Evolutionary conservation across 2,797 vertebrate genomes (phyloP).

Genomic region (Siniperca obscura): DNA sequence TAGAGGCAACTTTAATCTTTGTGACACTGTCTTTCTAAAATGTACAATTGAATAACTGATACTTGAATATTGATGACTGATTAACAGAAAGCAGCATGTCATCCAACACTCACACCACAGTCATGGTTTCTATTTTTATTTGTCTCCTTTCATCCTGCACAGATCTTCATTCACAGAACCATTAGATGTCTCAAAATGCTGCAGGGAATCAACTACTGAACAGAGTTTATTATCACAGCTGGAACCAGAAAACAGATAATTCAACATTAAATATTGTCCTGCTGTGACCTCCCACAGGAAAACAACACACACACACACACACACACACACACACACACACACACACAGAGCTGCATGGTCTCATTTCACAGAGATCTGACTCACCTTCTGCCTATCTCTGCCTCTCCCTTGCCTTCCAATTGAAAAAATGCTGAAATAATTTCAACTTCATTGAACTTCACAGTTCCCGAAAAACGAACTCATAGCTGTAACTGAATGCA

Average conservation of each 20-base stretch:
- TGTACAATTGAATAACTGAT: too few species aligned
- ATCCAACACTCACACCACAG: conserved; percentile 4
- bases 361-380: conserved; percentile 29
- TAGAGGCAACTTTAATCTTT: too few species aligned
- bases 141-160: conserved; percentile 15
- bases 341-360: conserved; percentile 18
- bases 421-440: too few species aligned
- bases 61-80: background rate
- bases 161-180: conserved; percentile 12
- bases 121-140: conserved; percentile 19
- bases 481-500: too few species aligned
- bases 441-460: too few species aligned
- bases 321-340: conserved; percentile 11
- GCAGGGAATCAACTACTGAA: conserved; percentile 6
- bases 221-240: conserved; percentile 25
- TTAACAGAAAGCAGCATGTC: background rate
- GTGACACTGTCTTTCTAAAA: too few species aligned
- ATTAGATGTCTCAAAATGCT: conserved; percentile 14
- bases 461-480: too few species aligned
- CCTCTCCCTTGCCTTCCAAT: conserved; percentile 1
- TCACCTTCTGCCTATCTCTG: conserved; percentile 19
- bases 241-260: conserved; percentile 12
- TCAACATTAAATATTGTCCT: conserved; percentile 26
- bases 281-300: conserved; percentile 25
- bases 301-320: conserved; percentile 5